phyloP scores from a whole-genome alignment of 1,140 invertebrate species.

The Drosophila watanabei region DNA sequence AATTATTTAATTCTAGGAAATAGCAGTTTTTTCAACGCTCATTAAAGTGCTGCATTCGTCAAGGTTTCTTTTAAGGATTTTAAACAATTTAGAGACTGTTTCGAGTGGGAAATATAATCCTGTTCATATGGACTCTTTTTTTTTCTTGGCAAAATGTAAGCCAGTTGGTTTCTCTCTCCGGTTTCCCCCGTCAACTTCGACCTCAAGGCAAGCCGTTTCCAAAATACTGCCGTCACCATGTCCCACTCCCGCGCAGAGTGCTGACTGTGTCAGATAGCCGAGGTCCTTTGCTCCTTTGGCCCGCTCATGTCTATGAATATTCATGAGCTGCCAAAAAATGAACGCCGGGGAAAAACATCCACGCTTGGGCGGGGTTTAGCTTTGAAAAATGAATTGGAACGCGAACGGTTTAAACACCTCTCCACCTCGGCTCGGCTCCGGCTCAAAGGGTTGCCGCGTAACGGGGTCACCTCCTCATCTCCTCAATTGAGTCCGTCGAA shows the following conservation, averaged over 20 bases:
- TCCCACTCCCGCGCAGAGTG: slow-evolving; percentile 21
- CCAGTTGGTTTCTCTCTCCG: not conserved
- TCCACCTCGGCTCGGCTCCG: not conserved
- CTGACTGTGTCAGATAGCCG: slow-evolving; percentile 65
- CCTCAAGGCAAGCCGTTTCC: slow-evolving; percentile 26
- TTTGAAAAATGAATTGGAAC: slow-evolving; percentile 56
- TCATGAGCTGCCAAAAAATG: slow-evolving; percentile 78
- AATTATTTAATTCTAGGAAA: not conserved
- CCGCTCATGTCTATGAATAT: slow-evolving; percentile 81
- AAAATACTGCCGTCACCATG: slow-evolving; percentile 31
- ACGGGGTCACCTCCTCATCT: slow-evolving; percentile 30
- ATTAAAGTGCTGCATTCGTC: slow-evolving; percentile 4
- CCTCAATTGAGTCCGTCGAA: slow-evolving; percentile 17
- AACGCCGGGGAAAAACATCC: slow-evolving; percentile 37
- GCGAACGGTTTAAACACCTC: slow-evolving; percentile 35
- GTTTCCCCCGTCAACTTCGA: not conserved
- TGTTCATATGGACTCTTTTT: not conserved
- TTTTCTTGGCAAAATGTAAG: slow-evolving; percentile 10
- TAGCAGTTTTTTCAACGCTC: not conserved
- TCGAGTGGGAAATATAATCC: not conserved
- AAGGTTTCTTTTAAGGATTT: not conserved
- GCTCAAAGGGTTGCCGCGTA: slow-evolving; percentile 22
- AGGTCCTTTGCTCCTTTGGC: slow-evolving; percentile 52
- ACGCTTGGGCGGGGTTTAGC: slow-evolving; percentile 10
- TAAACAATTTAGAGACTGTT: not conserved